Base-by-base conservation (phyloP, 2,888 invertebrate genomes). In the Andrena trimmerana region DNA sequence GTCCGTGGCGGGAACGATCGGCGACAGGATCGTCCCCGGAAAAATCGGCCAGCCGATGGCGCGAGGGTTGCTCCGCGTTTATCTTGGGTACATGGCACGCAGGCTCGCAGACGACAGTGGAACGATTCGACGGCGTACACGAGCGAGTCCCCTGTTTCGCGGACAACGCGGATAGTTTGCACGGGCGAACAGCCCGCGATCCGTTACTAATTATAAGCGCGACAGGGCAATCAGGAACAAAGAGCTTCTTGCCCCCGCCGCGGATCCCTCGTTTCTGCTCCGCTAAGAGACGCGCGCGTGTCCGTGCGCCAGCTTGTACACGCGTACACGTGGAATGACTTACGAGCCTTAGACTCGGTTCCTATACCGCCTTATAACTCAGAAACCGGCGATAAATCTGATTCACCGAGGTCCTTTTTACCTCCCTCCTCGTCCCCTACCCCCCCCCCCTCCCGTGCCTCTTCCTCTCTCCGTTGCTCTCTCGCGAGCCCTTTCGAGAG, bases 301-400 rank as follows among this genome's bases (percentile, higher is more conserved):
- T 71, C 65, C 65, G 50, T 62, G 50, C 72, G 69, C 63, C 42
- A 72, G 57, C 84, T 81, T 76, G 77, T 67, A 78, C 75, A 70
- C 80, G 76, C 77, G 86, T 83, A 80, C 80, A 71, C 72, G 84
- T 83, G 86, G 89, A 91, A 90, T 92, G 92, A 92, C 92, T 92
- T 91, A 91, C 89, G 90, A 85, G 84, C 91, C 81, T 85, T 87
- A 87, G 83, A 87, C 87, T 87, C 85, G 79, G 87, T 83, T 91
- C 89, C 84, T 90, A 86, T 88, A 86, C 89, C 86, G 88, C 83
- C 85, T 84, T 88, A 85, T 90, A 90, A 89, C 89, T 92, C 88
- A 88, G 88, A 88, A 90, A 89, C 83, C 87, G 79, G 88, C 89
- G 89, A 92, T 92, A 91, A 92, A 92, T 92, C 91, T 92, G 87